These are phyloP conservation scores for Podabrus alpinus DNA, from an alignment of 2,888 invertebrate genomes.

Conservation along the genomic window DNA sequence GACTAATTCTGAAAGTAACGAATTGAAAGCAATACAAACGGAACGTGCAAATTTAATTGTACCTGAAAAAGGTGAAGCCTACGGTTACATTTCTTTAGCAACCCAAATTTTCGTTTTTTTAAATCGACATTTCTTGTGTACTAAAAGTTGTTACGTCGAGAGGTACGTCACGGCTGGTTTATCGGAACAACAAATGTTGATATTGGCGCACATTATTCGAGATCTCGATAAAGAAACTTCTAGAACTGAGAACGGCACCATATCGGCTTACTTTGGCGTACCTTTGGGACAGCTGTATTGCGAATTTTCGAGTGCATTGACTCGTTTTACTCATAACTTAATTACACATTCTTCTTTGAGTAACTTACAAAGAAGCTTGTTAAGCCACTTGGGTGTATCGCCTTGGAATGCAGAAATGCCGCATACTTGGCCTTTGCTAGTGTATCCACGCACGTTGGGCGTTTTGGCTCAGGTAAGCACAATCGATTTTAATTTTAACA, in stretches of 20 bases:
- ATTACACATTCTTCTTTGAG: slow-evolving; percentile 73
- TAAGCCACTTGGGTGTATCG: slow-evolving; percentile 75
- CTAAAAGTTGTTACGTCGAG: slow-evolving; percentile 69
- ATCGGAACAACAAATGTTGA: slow-evolving; percentile 86
- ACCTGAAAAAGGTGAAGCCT: slow-evolving; percentile 78
- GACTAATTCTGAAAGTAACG: slow-evolving; percentile 59
- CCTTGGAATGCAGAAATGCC: slow-evolving; percentile 69
- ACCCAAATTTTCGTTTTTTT: slow-evolving; percentile 86
- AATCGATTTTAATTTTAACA: background rate
- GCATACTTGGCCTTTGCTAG: slow-evolving; percentile 76
- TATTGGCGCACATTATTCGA: slow-evolving; percentile 84
- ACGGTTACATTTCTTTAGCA: slow-evolving; percentile 83
- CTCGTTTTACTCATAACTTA: slow-evolving; percentile 80
- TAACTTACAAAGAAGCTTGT: slow-evolving; percentile 70
- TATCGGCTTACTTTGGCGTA: slow-evolving; percentile 74
- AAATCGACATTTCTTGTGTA: slow-evolving; percentile 78
- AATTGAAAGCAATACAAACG: slow-evolving; percentile 57
- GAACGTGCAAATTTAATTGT: slow-evolving; percentile 62
- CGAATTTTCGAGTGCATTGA: slow-evolving; percentile 77
- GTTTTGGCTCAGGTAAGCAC: slow-evolving; percentile 75
- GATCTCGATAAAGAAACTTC: slow-evolving; percentile 91
- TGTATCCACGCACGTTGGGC: slow-evolving; percentile 76
- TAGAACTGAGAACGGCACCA: slow-evolving; percentile 76
- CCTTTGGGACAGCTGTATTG: slow-evolving; percentile 72
- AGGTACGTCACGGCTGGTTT: slow-evolving; percentile 72